A percentile compares a stretch with the other conserved stretches of the same genome.
Evolutionary conservation across 2,888 invertebrate genomes (phyloP).

Genomic region (Eupithecia tripunctaria): DNA sequence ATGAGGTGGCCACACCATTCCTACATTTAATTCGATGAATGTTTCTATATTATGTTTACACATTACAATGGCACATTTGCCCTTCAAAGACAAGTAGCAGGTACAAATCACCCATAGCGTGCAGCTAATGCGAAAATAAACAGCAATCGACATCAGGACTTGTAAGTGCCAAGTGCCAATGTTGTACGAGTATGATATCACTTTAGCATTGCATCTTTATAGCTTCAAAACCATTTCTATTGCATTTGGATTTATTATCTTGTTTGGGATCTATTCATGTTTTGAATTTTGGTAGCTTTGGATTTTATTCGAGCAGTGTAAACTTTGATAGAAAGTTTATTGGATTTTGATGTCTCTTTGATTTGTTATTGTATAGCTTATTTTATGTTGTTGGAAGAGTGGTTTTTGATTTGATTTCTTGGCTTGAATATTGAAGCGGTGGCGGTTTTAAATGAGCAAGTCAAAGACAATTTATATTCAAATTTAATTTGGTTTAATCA

Average conservation of each 20-base stretch:
- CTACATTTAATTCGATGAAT: not conserved
- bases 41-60: not conserved
- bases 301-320: not conserved
- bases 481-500: not conserved
- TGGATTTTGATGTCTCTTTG: conserved; percentile 11
- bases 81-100: conserved; percentile 34
- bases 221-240: conserved; percentile 41
- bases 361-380: conserved; percentile 3
- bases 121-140: conserved; percentile 58
- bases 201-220: conserved; percentile 48
- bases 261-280: not conserved
- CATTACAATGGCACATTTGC: conserved; percentile 8
- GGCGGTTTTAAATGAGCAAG: not conserved
- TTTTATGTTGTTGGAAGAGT: not conserved
- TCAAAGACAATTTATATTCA: not conserved
- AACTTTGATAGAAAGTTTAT: conserved; percentile 1
- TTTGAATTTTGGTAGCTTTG: not conserved
- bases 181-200: conserved; percentile 48
- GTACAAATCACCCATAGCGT: conserved; percentile 58
- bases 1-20: not conserved
- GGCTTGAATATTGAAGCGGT: not conserved
- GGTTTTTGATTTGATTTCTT: not conserved
- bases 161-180: conserved; percentile 45
- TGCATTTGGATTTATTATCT: conserved; percentile 22
- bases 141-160: conserved; percentile 46